Conservation (phyloP, 1,140 invertebrate species). For the Macrotrachela quadricornifera region DNA sequence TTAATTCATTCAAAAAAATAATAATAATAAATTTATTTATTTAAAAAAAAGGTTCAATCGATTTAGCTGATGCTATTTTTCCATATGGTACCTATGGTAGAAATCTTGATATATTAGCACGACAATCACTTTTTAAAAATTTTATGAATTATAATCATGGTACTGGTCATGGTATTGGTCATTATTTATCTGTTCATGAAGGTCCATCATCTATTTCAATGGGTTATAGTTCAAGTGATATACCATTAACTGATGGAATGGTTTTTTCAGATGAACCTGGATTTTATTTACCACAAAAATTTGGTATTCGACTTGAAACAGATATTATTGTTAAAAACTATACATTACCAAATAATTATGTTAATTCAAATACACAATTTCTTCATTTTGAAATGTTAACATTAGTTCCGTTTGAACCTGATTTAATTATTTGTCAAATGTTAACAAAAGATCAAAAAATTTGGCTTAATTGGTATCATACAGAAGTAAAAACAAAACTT, state of each 20-base stretch:
- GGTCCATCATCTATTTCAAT: constrained; percentile 27
- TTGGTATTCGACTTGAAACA: constrained; percentile 83
- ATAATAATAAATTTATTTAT: too few species aligned
- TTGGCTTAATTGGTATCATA: constrained; percentile 59
- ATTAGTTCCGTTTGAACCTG: constrained; percentile 72
- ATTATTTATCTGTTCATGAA: constrained; percentile 89
- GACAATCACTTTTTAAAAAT: constrained; percentile 62
- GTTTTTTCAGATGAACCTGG: constrained; percentile 33
- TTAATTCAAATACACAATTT: constrained; percentile 4
- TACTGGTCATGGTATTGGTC: constrained; percentile 85
- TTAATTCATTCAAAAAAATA: too few species aligned
- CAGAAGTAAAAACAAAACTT: constrained; percentile 9
- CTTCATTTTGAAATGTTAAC: constrained; percentile 76
- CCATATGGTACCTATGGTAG: constrained; percentile 39
- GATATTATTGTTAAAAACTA: constrained; percentile 42
- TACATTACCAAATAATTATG: not conserved
- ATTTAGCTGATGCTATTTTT: constrained; percentile 52
- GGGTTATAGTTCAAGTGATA: not conserved
- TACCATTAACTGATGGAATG: constrained; percentile 12
- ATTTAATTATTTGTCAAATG: constrained; percentile 53
- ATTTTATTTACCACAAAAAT: constrained; percentile 51
- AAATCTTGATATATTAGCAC: constrained; percentile 59
- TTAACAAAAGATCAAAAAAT: constrained; percentile 39
- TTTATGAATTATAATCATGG: constrained; percentile 87
- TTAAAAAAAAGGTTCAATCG: constrained; percentile 32